Conservation (phyloP, 2,888 invertebrate species). For the Dryadula phaetusa region DNA sequence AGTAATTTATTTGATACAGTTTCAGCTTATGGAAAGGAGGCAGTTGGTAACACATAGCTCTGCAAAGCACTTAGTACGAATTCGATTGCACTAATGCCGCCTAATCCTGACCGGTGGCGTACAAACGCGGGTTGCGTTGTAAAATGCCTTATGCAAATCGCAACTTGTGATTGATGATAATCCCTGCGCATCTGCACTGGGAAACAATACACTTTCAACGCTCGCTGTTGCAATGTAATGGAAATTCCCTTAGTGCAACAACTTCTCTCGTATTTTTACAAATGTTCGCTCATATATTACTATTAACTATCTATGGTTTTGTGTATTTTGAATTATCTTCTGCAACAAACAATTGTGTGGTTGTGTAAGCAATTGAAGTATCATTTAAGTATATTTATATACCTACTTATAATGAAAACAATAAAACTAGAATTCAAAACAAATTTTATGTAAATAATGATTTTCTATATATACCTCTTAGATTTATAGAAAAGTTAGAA, state of each 20-base stretch:
- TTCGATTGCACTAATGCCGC: conserved; percentile 81
- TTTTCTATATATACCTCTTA: not conserved
- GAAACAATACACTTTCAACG: conserved; percentile 61
- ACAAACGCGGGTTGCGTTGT: conserved; percentile 75
- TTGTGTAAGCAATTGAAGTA: not conserved
- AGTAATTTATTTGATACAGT: conserved; percentile 44
- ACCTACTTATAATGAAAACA: not conserved
- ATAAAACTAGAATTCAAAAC: not conserved
- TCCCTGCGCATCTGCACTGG: conserved; percentile 67
- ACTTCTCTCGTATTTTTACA: conserved; percentile 38
- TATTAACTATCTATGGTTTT: not conserved
- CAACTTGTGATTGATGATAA: conserved; percentile 81
- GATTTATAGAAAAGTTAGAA: not conserved
- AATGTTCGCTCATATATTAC: conserved; percentile 12
- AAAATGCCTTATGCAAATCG: conserved; percentile 77
- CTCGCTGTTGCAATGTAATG: conserved; percentile 17
- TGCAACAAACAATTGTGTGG: too few species aligned
- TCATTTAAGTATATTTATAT: not conserved
- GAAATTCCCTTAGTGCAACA: conserved; percentile 41
- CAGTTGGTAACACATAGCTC: conserved; percentile 69
- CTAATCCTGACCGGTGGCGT: conserved; percentile 76
- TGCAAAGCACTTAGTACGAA: conserved; percentile 78
- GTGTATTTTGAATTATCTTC: not conserved
- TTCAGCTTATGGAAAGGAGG: conserved; percentile 51
- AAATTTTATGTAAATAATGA: too few species aligned